Percentiles rank a stretch among this genome's conserved stretches.
Evolutionary conservation across 2,797 vertebrate genomes (phyloP).

Genomic region (Enoplosus armatus): DNA sequence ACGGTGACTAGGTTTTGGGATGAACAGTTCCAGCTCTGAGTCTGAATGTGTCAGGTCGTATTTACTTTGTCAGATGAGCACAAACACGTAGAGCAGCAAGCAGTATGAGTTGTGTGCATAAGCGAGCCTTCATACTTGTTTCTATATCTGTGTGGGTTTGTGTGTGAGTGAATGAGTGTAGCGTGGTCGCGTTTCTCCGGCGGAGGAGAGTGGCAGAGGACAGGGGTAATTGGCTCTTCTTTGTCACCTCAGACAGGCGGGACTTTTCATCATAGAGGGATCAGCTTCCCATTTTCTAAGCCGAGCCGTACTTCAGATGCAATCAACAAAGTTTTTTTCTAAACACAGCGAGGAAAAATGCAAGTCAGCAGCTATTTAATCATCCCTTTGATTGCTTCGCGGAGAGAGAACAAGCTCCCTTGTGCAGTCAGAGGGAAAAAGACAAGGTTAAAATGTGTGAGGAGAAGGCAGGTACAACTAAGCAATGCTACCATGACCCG

Average conservation of each 20-base stretch:
- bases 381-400: conserved; percentile 74
- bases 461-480: conserved; percentile 39
- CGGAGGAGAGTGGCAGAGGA: conserved; percentile 60
- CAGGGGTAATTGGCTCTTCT: conserved; percentile 81
- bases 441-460: conserved; percentile 61
- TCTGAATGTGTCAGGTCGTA: conserved; percentile 78
- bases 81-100: conserved; percentile 49
- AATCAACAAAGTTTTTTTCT: conserved; percentile 76
- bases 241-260: conserved; percentile 77
- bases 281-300: conserved; percentile 79
- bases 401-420: conserved; percentile 55
- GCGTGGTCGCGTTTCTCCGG: conserved; percentile 23
- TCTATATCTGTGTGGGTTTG: conserved; percentile 20
- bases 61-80: conserved; percentile 72
- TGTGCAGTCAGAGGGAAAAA: conserved; percentile 59
- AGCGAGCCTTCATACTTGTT: not conserved
- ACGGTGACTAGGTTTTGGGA: conserved; percentile 76
- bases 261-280: conserved; percentile 78
- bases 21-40: conserved; percentile 69
- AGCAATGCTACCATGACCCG: conserved; percentile 45
- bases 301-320: conserved; percentile 68
- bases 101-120: conserved; percentile 20
- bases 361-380: conserved; percentile 86
- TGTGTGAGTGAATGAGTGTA: conserved; percentile 22
- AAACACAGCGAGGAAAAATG: conserved; percentile 70